Percentiles rank a stretch among this genome's conserved stretches.
phyloP scores from a whole-genome alignment of 2,797 vertebrate species.

The Crenuchus spilurus region DNA sequence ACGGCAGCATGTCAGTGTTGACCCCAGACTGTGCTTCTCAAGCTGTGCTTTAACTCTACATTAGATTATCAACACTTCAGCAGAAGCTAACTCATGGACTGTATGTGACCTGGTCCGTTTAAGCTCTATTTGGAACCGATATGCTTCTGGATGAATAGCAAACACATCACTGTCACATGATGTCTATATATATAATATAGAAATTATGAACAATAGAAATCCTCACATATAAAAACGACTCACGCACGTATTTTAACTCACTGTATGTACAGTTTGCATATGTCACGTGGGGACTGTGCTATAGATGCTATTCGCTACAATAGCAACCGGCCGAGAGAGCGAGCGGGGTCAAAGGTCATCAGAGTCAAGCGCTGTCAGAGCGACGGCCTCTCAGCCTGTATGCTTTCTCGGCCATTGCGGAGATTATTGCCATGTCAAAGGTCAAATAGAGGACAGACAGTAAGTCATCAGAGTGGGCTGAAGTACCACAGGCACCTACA shows the following conservation, averaged over 20 bases:
- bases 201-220: slow-evolving; percentile 66
- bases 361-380: slow-evolving; percentile 30
- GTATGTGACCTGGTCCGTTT: not conserved
- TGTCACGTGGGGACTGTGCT: slow-evolving; percentile 32
- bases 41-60: slow-evolving; percentile 31
- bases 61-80: slow-evolving; percentile 11
- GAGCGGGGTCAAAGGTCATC: slow-evolving; percentile 43
- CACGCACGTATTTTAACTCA: slow-evolving; percentile 35
- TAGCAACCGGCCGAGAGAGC: slow-evolving; percentile 44
- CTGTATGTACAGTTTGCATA: slow-evolving; percentile 60
- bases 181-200: slow-evolving; percentile 44
- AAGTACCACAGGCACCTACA: slow-evolving; percentile 30
- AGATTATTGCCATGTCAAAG: slow-evolving; percentile 57
- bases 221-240: slow-evolving; percentile 45
- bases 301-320: slow-evolving; percentile 29
- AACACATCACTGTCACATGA: not conserved
- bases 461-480: slow-evolving; percentile 42
- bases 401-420: slow-evolving; percentile 51
- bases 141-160: slow-evolving; percentile 2
- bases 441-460: slow-evolving; percentile 50
- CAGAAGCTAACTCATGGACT: not conserved
- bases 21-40: slow-evolving; percentile 37
- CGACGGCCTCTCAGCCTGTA: slow-evolving; percentile 36
- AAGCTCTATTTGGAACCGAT: not conserved
- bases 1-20: not conserved